A percentile compares a stretch with the other conserved stretches of the same genome.
Evolutionary conservation across 2,113 vertebrate species (phyloP).

Genomic region (Struthidea cinerea): DNA sequence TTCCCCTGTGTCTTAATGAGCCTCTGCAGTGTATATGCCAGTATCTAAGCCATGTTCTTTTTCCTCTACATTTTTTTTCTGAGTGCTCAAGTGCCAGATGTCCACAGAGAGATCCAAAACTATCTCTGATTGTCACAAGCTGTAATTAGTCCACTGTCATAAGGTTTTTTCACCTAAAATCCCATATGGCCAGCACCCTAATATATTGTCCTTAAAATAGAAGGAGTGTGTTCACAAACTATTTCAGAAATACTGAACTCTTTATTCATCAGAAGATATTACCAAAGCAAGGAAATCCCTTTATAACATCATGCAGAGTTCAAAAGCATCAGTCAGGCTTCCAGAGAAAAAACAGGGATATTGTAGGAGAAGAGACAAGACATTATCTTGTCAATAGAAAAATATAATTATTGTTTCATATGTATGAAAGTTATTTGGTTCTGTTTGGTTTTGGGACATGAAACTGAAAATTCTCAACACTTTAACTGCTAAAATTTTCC

Average conservation of each 20-base stretch:
- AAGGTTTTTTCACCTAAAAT: background rate
- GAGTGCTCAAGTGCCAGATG: background rate
- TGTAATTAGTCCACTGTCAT: background rate
- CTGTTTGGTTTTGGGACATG: background rate
- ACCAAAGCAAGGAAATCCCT: background rate
- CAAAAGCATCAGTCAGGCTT: background rate
- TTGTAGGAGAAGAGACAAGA: background rate
- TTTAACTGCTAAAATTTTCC: background rate
- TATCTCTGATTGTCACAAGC: background rate
- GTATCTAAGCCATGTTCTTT: background rate
- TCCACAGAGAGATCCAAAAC: background rate
- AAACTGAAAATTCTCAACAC: background rate
- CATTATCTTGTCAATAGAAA: background rate
- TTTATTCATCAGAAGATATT: background rate
- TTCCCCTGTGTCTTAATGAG: background rate
- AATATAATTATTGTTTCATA: background rate
- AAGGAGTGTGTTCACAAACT: background rate
- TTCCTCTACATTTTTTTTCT: background rate
- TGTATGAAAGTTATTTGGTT: background rate
- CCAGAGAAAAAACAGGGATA: background rate
- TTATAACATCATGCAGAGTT: background rate
- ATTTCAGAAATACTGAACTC: background rate
- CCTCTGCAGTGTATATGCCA: background rate
- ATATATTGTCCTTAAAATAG: background rate
- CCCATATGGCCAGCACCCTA: background rate